phyloP scores from a whole-genome alignment of 2,888 invertebrate genomes.

The Lumbricus terrestris region DNA sequence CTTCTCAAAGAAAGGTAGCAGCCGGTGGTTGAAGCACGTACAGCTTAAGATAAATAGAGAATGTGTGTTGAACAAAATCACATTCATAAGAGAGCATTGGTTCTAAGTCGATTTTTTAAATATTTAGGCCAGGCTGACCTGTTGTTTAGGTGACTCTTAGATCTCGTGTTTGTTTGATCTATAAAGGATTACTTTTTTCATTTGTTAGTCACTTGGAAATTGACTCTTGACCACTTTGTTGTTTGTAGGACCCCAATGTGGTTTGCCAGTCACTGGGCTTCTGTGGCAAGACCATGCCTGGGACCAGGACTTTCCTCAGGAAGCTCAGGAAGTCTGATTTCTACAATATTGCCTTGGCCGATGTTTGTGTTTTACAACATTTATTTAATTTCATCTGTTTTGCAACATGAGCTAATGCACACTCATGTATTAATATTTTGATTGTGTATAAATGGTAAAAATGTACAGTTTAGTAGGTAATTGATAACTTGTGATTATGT shows the following conservation, averaged over 20 bases:
- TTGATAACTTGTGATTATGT: no score
- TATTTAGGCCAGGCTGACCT: no score
- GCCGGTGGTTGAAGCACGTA: no score
- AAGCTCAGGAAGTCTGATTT: slow-evolving; percentile 29
- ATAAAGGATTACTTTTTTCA: neutral
- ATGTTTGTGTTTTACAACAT: neutral
- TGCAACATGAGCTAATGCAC: neutral
- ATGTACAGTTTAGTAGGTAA: no score
- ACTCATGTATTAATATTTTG: neutral
- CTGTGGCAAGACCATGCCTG: slow-evolving; percentile 22
- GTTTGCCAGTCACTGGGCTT: slow-evolving; percentile 36
- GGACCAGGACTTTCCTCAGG: slow-evolving; percentile 21
- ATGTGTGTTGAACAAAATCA: no score
- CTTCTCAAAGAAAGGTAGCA: no score
- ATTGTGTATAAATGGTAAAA: no score
- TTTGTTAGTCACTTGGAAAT: no score
- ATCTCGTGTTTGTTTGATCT: neutral
- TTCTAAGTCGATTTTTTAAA: no score
- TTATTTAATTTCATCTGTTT: neutral
- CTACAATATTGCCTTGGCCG: slow-evolving; percentile 14
- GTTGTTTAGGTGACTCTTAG: neutral
- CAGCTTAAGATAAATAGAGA: no score
- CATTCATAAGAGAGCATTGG: no score
- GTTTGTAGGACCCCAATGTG: slow-evolving; percentile 32
- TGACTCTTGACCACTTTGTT: neutral